These are phyloP conservation scores for Nesogale talazaci DNA, from an alignment of 2,113 vertebrate species.

Conservation along the genomic window DNA sequence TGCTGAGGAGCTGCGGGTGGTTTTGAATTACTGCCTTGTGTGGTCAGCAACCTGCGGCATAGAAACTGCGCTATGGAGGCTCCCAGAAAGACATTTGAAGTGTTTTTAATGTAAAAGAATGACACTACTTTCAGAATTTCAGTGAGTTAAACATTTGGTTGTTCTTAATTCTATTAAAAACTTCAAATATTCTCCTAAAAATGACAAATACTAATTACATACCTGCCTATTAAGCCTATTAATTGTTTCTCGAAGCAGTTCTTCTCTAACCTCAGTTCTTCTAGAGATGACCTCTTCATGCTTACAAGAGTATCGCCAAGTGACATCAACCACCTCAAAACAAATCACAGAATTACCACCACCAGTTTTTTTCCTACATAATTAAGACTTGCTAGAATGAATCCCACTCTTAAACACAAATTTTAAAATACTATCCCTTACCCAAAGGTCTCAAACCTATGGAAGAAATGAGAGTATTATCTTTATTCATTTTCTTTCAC, in stretches of 20 bases:
- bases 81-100: no score
- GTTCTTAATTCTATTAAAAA: conserved; percentile 14
- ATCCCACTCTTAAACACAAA: conserved; percentile 5
- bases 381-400: not conserved
- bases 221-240: conserved; percentile 90
- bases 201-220: conserved; percentile 52
- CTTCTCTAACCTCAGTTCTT: conserved; percentile 92
- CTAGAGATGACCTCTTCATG: conserved; percentile 93
- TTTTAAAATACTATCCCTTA: not conserved
- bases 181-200: conserved; percentile 24
- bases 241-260: conserved; percentile 91
- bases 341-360: conserved; percentile 44
- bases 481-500: conserved; percentile 18
- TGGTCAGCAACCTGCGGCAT: no score
- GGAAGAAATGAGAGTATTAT: not conserved
- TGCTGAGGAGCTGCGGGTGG: no score
- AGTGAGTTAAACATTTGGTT: not conserved
- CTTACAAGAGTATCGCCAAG: conserved; percentile 97
- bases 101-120: no score
- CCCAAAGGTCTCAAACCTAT: conserved; percentile 37
- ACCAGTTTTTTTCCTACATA: conserved; percentile 18
- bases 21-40: no score
- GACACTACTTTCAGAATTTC: conserved; percentile 11
- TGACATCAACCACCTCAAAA: conserved; percentile 95
- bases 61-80: no score